Evolutionary conservation across 2,113 vertebrate genomes (phyloP), one percentile per base, ranked within the genome.

Genomic region (Castor canadensis): DNA sequence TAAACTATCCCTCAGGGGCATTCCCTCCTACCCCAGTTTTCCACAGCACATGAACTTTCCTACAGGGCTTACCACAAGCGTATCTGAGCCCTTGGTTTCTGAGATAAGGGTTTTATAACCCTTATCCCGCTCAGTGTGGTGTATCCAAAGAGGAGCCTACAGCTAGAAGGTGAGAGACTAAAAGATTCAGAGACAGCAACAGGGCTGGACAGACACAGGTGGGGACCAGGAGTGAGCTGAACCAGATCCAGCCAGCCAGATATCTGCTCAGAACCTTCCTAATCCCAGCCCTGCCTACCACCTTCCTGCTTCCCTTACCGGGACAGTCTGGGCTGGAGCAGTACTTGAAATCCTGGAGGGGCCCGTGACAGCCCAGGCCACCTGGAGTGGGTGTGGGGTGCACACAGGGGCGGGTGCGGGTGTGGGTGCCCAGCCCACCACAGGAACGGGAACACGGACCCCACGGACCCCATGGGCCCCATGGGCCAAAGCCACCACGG

Each of bases 401-500:
- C 38, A 94, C 83, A 97, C 99, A 99, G 72, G 91, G 75, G n/a
- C 99, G 98, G 22, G 77, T 96, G 38, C 99, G 98, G 4, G 90
- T 98, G 94, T 98, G 99, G 73, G 99, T 98, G 1, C 99, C 99
- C 56, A 99, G 96, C 17, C 99, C 99, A 0, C 99, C 99, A 13
- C 99, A 99, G 95, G 98, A 99, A 49, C 98, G 96, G 0, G 99
- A 99, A 91, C 99, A 99, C 6, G 97, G 89, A 28, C 98, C 97
- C 99, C 99, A 99, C 0, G 95, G 93, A 0, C 98, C 97, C 99
- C 99, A 99, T 4, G 97, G 71, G 0, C 98, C 97, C 99, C 99
- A 99, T 4, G 97, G 71, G 0, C 99, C 90, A 20, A 99, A 97
- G 38, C 98, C 98, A 3, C 32, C 49, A 0, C 98, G 98, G 0